phyloP scores from a whole-genome alignment of 2,113 vertebrate species.

The Aptenodytes forsteri region DNA sequence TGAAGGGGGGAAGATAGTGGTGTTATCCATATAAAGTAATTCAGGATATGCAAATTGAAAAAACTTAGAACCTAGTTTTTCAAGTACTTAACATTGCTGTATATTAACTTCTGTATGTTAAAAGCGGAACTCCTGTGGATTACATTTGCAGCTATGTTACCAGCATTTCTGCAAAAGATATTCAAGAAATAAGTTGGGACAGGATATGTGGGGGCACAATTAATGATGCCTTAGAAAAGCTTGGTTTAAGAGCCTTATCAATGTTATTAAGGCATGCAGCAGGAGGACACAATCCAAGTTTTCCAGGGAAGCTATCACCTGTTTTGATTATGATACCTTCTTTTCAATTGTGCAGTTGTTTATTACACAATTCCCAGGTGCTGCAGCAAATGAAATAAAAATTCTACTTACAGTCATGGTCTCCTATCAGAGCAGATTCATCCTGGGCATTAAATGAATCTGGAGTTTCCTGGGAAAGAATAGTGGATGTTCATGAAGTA shows the following conservation, averaged over 20 bases:
- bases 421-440: conserved; percentile 6
- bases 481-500: not conserved
- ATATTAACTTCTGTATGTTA: not conserved
- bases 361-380: conserved; percentile 36
- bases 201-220: not conserved
- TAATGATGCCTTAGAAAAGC: not conserved
- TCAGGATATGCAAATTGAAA: not conserved
- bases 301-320: conserved; percentile 23
- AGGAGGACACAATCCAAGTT: not conserved
- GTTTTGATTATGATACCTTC: conserved; percentile 8
- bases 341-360: conserved; percentile 37
- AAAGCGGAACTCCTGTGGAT: not conserved
- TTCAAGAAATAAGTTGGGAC: not conserved
- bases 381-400: conserved; percentile 36
- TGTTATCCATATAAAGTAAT: not conserved
- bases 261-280: not conserved
- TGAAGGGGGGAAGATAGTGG: not conserved
- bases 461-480: not conserved
- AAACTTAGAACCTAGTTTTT: not conserved
- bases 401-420: not conserved
- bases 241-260: not conserved
- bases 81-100: not conserved
- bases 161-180: conserved; percentile 5
- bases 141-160: not conserved
- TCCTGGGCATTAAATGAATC: not conserved